These are phyloP conservation scores for Apotomis capreana DNA, from an alignment of 2,888 invertebrate genomes.

Conservation along the genomic window DNA sequence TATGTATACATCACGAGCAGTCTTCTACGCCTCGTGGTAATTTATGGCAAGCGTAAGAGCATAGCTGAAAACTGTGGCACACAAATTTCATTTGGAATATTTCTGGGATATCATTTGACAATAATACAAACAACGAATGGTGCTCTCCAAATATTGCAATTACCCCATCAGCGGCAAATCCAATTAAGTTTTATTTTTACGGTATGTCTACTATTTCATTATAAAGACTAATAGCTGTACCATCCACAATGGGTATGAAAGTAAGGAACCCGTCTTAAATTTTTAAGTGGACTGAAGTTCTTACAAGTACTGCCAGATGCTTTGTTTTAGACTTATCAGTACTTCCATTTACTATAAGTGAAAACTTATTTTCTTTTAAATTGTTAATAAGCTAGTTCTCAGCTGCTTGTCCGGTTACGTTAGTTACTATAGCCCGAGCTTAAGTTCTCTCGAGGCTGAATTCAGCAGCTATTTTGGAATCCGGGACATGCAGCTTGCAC, in stretches of 20 bases:
- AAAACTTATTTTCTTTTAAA: slow-evolving; percentile 41
- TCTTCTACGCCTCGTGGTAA: slow-evolving; percentile 39
- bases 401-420: too few species aligned
- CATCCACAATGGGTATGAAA: too few species aligned
- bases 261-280: too few species aligned
- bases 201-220: too few species aligned
- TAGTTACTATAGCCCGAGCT: slow-evolving; percentile 22
- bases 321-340: slow-evolving; percentile 43
- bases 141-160: too few species aligned
- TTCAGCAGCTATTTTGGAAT: slow-evolving; percentile 33
- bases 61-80: slow-evolving; percentile 2
- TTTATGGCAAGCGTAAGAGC: slow-evolving; percentile 24
- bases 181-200: too few species aligned
- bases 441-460: too few species aligned
- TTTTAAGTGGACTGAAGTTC: slow-evolving; percentile 16
- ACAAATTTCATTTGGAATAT: neutral
- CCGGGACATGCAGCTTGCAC: slow-evolving; percentile 36
- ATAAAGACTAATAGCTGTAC: too few species aligned
- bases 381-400: neutral
- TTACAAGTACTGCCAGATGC: slow-evolving; percentile 44
- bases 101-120: neutral
- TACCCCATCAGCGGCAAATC: too few species aligned
- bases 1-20: slow-evolving; percentile 20
- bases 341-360: slow-evolving; percentile 44
- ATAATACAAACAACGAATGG: too few species aligned